Conservation (phyloP, 1,140 invertebrate genomes). For the Scaptodrosophila lebanonensis region DNA sequence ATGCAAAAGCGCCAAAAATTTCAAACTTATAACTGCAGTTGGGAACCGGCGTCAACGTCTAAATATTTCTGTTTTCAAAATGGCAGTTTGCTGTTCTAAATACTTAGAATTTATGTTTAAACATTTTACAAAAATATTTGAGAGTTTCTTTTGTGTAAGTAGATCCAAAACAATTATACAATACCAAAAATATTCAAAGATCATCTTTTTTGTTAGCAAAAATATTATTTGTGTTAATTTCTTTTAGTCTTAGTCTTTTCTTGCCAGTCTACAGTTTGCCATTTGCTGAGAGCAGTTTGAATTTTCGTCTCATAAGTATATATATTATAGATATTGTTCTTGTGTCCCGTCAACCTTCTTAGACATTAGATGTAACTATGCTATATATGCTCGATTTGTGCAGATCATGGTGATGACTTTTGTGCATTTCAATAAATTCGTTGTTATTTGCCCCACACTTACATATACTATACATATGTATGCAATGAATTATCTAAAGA, state of each 20-base stretch:
- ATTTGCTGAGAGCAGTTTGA: slow-evolving; percentile 59
- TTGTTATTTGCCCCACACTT: slow-evolving; percentile 30
- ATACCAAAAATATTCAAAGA: slow-evolving; percentile 20
- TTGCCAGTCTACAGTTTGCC: slow-evolving; percentile 63
- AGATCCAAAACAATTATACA: slow-evolving; percentile 45
- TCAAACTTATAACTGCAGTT: slow-evolving; percentile 27
- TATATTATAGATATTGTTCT: slow-evolving; percentile 59
- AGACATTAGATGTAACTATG: slow-evolving; percentile 10
- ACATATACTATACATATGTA: slow-evolving; percentile 19
- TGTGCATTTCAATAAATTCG: slow-evolving; percentile 50
- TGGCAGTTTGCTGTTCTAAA: slow-evolving; percentile 43
- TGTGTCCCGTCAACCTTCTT: slow-evolving; percentile 68
- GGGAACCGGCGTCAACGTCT: slow-evolving; percentile 37
- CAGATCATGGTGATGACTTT: slow-evolving; percentile 47
- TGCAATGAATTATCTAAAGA: slow-evolving; percentile 26
- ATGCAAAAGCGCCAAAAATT: slow-evolving; percentile 45
- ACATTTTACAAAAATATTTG: slow-evolving; percentile 47
- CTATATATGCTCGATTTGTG: slow-evolving; percentile 2
- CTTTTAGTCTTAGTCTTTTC: slow-evolving; percentile 41
- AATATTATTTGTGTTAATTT: slow-evolving; percentile 27
- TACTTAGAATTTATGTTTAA: slow-evolving; percentile 12
- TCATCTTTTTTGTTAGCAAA: slow-evolving; percentile 28
- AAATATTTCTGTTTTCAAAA: slow-evolving; percentile 22
- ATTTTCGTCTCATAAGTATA: slow-evolving; percentile 36
- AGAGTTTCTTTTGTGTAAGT: neutral